These are phyloP conservation scores for Jordanella pulchra DNA, from an alignment of 2,797 vertebrate genomes.

Conservation along the genomic window DNA sequence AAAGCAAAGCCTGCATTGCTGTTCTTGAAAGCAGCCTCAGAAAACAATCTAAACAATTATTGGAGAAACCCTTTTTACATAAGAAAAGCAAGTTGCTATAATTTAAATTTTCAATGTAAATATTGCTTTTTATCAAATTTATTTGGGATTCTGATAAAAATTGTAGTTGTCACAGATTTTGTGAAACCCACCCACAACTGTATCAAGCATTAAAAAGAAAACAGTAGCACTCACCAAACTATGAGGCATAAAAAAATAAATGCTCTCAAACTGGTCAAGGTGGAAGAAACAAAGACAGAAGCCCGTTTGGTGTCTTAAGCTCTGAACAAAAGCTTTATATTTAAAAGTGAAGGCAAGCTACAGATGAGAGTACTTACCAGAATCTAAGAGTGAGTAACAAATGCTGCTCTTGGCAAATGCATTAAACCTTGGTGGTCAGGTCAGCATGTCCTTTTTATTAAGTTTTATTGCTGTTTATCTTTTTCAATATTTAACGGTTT, in stretches of 20 bases:
- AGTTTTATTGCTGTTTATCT: neutral
- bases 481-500: neutral
- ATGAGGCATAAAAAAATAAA: constrained; percentile 41
- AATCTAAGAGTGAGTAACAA: neutral
- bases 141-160: too few species aligned
- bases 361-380: constrained; percentile 1
- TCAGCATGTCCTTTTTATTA: neutral
- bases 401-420: neutral
- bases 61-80: neutral
- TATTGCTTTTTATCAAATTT: constrained; percentile 39
- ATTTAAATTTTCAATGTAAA: too few species aligned
- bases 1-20: constrained; percentile 28
- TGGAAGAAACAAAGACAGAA: constrained; percentile 28
- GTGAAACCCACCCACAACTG: constrained; percentile 30
- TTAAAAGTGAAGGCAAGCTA: constrained; percentile 10
- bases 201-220: constrained; percentile 34
- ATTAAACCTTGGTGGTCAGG: neutral
- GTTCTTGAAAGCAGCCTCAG: constrained; percentile 38
- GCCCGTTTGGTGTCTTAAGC: constrained; percentile 26
- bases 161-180: constrained; percentile 21
- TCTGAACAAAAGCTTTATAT: constrained; percentile 7
- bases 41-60: constrained; percentile 20
- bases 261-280: constrained; percentile 31
- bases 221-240: constrained; percentile 38
- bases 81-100: constrained; percentile 15